phyloP scores from a whole-genome alignment of 2,888 invertebrate species.

The Eumerus sabulonum region DNA sequence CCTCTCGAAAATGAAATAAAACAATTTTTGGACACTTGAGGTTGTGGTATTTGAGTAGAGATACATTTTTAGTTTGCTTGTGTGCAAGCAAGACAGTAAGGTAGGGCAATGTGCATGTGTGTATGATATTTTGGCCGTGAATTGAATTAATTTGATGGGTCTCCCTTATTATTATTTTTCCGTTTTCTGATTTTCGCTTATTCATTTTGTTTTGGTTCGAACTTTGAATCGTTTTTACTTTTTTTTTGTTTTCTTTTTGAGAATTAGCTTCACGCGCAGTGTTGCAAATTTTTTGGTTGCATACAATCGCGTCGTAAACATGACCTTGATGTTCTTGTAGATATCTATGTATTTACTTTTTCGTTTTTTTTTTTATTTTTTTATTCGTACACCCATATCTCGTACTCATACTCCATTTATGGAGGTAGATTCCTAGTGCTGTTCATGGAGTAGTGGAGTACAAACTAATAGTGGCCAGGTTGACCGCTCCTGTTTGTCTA shows the following conservation, averaged over 20 bases:
- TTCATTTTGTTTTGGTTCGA: too few species aligned
- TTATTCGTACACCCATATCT: not conserved
- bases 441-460: conserved; percentile 11
- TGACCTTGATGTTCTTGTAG: conserved; percentile 41
- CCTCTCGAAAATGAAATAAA: conserved; percentile 3
- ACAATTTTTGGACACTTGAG: conserved; percentile 43
- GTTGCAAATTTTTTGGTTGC: conserved; percentile 53
- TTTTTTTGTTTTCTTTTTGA: conserved; percentile 32
- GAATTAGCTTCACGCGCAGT: conserved; percentile 45
- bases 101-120: conserved; percentile 51
- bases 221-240: conserved; percentile 8
- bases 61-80: conserved; percentile 15
- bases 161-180: conserved; percentile 47
- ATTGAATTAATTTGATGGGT: conserved; percentile 61
- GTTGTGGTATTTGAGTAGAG: conserved; percentile 9
- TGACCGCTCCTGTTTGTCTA: not conserved
- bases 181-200: conserved; percentile 10
- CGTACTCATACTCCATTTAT: not conserved
- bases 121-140: conserved; percentile 48
- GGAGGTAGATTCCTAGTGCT: conserved; percentile 15
- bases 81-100: conserved; percentile 37
- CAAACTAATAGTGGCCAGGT: conserved; percentile 12
- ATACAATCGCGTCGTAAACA: conserved; percentile 50
- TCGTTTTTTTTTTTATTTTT: conserved; percentile 12
- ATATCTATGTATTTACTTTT: conserved; percentile 27